These are phyloP conservation scores for Xylocampa areola DNA, from an alignment of 2,888 invertebrate genomes.

Conservation along the genomic window DNA sequence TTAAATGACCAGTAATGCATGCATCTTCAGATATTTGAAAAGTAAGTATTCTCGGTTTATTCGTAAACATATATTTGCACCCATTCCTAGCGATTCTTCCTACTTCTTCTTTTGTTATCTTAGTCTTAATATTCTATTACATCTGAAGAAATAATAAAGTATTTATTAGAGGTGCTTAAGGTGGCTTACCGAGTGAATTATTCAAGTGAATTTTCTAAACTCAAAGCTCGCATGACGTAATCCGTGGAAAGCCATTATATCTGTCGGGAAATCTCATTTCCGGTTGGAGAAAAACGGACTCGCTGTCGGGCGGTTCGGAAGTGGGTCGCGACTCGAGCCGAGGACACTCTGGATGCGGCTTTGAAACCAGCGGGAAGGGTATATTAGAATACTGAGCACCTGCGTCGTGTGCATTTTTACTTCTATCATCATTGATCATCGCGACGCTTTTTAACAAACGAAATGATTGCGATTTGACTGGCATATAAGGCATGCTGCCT, in stretches of 20 bases:
- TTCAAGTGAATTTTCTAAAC: slow-evolving; percentile 69
- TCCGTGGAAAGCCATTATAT: slow-evolving; percentile 84
- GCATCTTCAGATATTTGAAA: too few species aligned
- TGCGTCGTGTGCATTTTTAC: too few species aligned
- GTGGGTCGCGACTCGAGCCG: slow-evolving; percentile 73
- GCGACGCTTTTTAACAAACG: too few species aligned
- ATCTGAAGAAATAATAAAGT: slow-evolving; percentile 21
- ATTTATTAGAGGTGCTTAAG: slow-evolving; percentile 45
- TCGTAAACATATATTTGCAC: too few species aligned
- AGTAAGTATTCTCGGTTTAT: too few species aligned
- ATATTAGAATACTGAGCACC: slow-evolving; percentile 2
- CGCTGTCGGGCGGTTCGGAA: slow-evolving; percentile 69
- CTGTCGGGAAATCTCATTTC: slow-evolving; percentile 87
- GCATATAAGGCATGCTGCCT: too few species aligned
- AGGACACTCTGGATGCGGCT: slow-evolving; percentile 52
- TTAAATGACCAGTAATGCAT: too few species aligned
- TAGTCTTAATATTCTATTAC: slow-evolving; percentile 18
- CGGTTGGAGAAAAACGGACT: slow-evolving; percentile 83
- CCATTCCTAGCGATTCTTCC: neutral
- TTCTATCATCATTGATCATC: too few species aligned
- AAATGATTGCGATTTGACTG: too few species aligned
- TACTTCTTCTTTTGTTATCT: neutral
- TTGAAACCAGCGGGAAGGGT: slow-evolving; percentile 37
- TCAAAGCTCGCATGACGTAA: slow-evolving; percentile 81
- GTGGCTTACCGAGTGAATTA: slow-evolving; percentile 61